These are phyloP conservation scores for Hyles vespertilio DNA, from an alignment of 1,140 invertebrate genomes.

Conservation along the genomic window DNA sequence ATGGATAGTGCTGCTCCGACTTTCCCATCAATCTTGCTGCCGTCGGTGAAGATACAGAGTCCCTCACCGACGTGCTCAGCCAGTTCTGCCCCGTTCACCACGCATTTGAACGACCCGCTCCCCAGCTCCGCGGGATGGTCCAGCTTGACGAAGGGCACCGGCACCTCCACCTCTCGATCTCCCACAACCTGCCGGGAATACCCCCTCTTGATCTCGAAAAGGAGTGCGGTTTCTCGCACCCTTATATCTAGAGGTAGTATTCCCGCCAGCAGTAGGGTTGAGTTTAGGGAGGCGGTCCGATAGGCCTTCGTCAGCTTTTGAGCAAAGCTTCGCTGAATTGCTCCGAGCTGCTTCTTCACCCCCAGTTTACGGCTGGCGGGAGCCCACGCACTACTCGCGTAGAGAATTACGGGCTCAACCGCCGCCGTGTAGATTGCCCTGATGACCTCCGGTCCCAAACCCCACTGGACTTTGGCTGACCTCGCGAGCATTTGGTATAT, in stretches of 20 bases:
- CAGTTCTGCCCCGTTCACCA: constrained; percentile 11
- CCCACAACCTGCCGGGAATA: constrained; percentile 4
- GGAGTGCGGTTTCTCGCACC: constrained; percentile 2
- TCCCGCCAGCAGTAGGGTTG: too few species aligned
- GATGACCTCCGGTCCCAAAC: not conserved
- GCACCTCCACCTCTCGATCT: constrained; percentile 14
- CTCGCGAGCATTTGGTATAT: constrained; percentile 1
- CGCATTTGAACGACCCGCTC: constrained; percentile 1
- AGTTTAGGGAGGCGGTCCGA: too few species aligned
- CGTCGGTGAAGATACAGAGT: constrained; percentile 20
- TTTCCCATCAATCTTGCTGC: too few species aligned
- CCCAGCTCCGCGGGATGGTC: constrained; percentile 14
- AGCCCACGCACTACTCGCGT: constrained; percentile 10
- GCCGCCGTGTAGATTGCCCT: constrained; percentile 4
- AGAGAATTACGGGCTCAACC: constrained; percentile 6
- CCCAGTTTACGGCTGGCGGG: not conserved
- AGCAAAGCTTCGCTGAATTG: too few species aligned
- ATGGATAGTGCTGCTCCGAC: too few species aligned
- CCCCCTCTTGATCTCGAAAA: constrained; percentile 14
- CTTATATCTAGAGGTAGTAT: too few species aligned
- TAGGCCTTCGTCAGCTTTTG: too few species aligned
- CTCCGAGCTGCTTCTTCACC: too few species aligned
- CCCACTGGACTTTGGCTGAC: constrained; percentile 4
- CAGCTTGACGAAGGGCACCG: not conserved
- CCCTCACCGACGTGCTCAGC: not conserved